Evolutionary conservation across 2,113 vertebrate genomes (phyloP), one percentile per base, ranked within the genome.

Genomic region (Ictidomys tridecemlineatus): DNA sequence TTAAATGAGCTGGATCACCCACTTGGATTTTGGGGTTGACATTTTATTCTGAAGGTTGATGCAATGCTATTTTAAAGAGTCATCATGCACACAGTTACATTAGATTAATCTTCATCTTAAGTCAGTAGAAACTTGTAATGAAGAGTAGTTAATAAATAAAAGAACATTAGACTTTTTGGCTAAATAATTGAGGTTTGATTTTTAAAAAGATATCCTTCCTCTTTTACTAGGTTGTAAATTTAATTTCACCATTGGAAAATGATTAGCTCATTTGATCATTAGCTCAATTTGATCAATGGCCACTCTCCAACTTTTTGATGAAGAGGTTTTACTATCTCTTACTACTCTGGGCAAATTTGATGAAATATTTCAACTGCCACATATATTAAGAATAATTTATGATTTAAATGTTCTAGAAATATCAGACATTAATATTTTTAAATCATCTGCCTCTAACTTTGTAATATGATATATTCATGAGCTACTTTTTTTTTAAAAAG

Each of bases 1-100:
- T 98, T 94, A 96, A 96, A 88, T 97, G 11, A 53, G 93, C 67
- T 96, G 95, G 63, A 58, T 65, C 87, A 96, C 74, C 86, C 56
- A 72, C 11, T 97, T 73, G 74, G 6, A 97, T 89, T 97, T 97
- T 91, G 97, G 91, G 97, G 93, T 92, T 92, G 72, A 93, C 89
- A 42, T 94, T 97, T 98, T 95, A 78, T 96, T 95, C 77, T 84
- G 74, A 95, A 83, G 69, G 76, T 92, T 92, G 89, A 93, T 96
- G 48, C 96, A 91, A 37, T 73, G 45, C 7, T 97, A 95, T 85
- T 85, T 85, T 98, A 89, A 37, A 85, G 93, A 67, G 12, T 37
- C 79, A 95, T 89, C 95, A 97, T 96, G 87, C 63, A 53, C 63
- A 48, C 63, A 97, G 51, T 96, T 86, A 84, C 22, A 51, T 93